phyloP scores from a whole-genome alignment of 2,113 vertebrate genomes.

The Girardinichthys multiradiatus region DNA sequence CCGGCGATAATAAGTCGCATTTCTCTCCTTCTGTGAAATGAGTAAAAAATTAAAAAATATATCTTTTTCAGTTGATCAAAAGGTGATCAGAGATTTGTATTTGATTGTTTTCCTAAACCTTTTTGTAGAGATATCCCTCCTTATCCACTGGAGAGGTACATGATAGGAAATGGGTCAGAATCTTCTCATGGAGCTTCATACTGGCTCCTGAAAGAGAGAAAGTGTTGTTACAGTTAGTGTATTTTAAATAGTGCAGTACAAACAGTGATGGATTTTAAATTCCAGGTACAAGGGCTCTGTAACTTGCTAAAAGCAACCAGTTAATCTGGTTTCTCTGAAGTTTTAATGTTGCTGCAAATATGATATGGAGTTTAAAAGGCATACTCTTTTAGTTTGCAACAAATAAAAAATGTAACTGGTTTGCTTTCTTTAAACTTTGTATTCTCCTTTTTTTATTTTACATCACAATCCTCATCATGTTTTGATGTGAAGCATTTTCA shows the following conservation, averaged over 20 bases:
- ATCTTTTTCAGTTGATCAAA: background rate
- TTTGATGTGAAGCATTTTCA: too few relatives aligned
- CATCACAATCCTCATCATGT: too few relatives aligned
- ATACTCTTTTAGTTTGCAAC: too few relatives aligned
- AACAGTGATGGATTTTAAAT: too few relatives aligned
- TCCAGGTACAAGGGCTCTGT: background rate
- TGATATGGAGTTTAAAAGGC: too few relatives aligned
- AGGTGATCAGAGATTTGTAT: background rate
- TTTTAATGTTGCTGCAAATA: too few relatives aligned
- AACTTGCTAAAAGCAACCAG: background rate
- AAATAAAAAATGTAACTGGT: too few relatives aligned
- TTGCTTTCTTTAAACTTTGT: too few relatives aligned
- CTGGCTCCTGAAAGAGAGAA: slow-evolving; percentile 43
- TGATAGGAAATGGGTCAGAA: slow-evolving; percentile 74
- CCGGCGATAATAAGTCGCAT: slow-evolving; percentile 74
- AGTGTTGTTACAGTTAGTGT: too few relatives aligned
- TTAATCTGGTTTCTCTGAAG: background rate
- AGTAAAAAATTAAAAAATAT: background rate
- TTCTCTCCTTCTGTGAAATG: slow-evolving; percentile 64
- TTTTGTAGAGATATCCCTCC: slow-evolving; percentile 83
- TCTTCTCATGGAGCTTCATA: slow-evolving; percentile 83
- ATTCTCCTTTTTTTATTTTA: too few relatives aligned
- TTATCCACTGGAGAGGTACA: slow-evolving; percentile 77
- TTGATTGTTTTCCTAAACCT: slow-evolving; percentile 59
- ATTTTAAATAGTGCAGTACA: too few relatives aligned